Evolutionary conservation across 2,797 vertebrate species (phyloP).

Genomic region (Chromis chromis): DNA sequence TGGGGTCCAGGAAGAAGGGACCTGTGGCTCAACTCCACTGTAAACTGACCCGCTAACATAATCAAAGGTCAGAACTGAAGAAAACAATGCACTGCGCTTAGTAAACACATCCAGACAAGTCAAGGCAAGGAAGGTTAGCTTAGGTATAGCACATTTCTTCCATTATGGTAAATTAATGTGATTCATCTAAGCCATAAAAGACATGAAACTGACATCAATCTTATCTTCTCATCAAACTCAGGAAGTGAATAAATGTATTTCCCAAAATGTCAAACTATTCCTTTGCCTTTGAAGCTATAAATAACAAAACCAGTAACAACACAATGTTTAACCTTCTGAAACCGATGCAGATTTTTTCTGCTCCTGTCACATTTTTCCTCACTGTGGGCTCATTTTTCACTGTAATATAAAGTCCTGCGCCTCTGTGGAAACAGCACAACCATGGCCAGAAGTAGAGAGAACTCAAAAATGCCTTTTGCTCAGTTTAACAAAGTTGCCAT

Average conservation of each 20-base stretch:
- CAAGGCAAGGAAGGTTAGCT: not conserved
- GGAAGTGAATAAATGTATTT: not conserved
- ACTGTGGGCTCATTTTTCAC: too few relatives aligned
- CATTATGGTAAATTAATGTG: not conserved
- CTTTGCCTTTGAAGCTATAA: too few relatives aligned
- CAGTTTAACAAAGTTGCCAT: too few relatives aligned
- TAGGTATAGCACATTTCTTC: not conserved
- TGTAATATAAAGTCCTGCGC: too few relatives aligned
- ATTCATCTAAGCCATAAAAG: not conserved
- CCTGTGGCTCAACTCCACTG: slow-evolving; percentile 12
- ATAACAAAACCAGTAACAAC: too few relatives aligned
- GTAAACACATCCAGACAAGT: not conserved
- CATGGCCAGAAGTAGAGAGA: too few relatives aligned
- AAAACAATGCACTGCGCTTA: slow-evolving; percentile 9
- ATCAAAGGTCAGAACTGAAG: slow-evolving; percentile 1
- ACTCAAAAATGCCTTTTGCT: too few relatives aligned
- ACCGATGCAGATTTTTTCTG: too few relatives aligned
- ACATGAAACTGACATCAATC: not conserved
- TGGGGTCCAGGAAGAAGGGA: slow-evolving; percentile 46
- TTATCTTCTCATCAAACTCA: not conserved
- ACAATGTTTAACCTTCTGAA: too few relatives aligned
- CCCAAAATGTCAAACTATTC: too few relatives aligned
- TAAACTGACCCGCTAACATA: slow-evolving; percentile 7
- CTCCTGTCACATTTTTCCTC: too few relatives aligned
- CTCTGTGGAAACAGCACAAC: too few relatives aligned